Conservation (phyloP, 2,113 vertebrate genomes). For the Otus sunia region DNA sequence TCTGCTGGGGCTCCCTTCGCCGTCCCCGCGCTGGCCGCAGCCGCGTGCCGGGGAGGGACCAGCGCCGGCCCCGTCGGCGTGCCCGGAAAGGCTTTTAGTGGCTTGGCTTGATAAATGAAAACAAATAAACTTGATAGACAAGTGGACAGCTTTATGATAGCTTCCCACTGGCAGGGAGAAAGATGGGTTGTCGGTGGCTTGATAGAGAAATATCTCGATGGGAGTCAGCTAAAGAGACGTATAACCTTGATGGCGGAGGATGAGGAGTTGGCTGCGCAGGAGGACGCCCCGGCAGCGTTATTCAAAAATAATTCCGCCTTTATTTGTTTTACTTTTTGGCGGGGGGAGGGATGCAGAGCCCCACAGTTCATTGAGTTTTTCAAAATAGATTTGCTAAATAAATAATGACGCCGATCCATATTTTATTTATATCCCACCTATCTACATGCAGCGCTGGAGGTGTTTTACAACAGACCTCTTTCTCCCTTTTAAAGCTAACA, state of each 20-base stretch:
- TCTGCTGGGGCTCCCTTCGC: neutral
- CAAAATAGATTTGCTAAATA: conserved; percentile 40
- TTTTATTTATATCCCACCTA: conserved; percentile 35
- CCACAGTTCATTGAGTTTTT: neutral
- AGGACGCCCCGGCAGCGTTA: neutral
- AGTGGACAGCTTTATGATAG: conserved; percentile 20
- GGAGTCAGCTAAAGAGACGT: neutral
- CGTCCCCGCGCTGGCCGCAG: fast-evolving
- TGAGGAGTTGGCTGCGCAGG: neutral
- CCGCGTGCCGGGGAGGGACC: neutral
- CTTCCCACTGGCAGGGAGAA: conserved; percentile 4
- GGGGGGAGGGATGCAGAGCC: neutral
- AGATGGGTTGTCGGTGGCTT: conserved; percentile 34
- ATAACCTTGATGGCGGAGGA: conserved; percentile 11
- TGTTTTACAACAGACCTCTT: neutral
- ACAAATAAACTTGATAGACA: conserved; percentile 42
- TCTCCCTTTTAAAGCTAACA: neutral
- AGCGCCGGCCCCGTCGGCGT: fast-evolving
- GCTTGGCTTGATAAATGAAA: conserved; percentile 27
- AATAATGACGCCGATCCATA: neutral
- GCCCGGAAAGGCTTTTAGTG: neutral
- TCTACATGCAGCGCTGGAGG: neutral
- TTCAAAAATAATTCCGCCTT: neutral
- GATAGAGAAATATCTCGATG: conserved; percentile 13
- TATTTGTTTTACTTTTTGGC: neutral